phyloP scores from a whole-genome alignment of 2,797 vertebrate species.

The Crocidura indochinensis region DNA sequence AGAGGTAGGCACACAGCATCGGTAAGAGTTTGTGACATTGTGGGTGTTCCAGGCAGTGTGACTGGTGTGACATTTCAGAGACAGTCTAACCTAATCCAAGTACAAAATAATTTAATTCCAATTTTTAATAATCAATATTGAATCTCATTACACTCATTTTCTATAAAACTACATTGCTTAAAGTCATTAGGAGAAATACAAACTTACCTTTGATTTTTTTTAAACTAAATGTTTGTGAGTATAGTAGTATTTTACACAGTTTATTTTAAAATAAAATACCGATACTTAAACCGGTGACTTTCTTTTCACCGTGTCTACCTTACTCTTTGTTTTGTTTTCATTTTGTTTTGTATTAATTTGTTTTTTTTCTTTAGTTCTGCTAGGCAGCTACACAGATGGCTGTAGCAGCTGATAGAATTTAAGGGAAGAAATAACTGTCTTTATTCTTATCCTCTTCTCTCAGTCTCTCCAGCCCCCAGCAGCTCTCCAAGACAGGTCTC shows the following conservation, averaged over 20 bases:
- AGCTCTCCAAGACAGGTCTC: not conserved
- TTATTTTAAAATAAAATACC: not conserved
- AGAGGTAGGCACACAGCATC: not conserved
- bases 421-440: conserved; percentile 64
- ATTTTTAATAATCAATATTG: not conserved
- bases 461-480: not conserved
- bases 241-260: conserved; percentile 28
- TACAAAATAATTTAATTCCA: not conserved
- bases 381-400: conserved; percentile 23
- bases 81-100: not conserved
- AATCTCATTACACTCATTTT: not conserved
- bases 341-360: not conserved
- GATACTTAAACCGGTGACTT: conserved; percentile 4
- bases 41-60: not conserved
- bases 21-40: not conserved
- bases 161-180: not conserved
- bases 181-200: not conserved
- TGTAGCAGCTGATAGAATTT: not conserved
- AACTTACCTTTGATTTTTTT: conserved; percentile 28
- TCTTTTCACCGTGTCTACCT: not conserved
- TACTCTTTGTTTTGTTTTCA: conserved; percentile 7
- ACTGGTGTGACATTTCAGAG: fast-evolving
- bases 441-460: conserved; percentile 9
- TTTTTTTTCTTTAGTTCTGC: not conserved
- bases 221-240: not conserved